Evolutionary conservation across 2,888 invertebrate genomes (phyloP).

Genomic region (Mythimna albipuncta): DNA sequence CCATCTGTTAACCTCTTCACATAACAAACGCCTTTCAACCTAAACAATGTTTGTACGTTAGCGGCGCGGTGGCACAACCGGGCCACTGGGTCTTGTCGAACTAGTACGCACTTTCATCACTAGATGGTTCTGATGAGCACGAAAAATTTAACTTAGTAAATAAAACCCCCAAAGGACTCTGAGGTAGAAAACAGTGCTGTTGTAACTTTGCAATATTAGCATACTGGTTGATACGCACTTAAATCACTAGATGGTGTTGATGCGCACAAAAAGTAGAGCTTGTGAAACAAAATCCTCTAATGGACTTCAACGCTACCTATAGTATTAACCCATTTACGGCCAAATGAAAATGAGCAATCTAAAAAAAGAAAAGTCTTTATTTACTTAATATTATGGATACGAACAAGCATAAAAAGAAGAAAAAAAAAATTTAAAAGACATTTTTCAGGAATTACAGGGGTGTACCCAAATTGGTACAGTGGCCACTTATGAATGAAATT

Average conservation of each 20-base stretch:
- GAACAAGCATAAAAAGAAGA: too few species aligned
- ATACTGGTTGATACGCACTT: slow-evolving; percentile 6
- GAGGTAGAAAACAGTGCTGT: neutral
- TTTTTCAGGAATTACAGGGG: too few species aligned
- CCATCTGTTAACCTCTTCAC: slow-evolving; percentile 35
- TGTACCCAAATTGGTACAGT: too few species aligned
- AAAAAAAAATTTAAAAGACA: too few species aligned
- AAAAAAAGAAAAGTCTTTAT: too few species aligned
- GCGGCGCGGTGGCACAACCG: too few species aligned
- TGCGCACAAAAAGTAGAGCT: neutral
- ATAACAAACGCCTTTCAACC: neutral
- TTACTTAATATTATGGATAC: too few species aligned
- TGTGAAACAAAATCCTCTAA: neutral
- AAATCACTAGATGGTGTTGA: slow-evolving; percentile 40
- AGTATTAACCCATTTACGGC: too few species aligned
- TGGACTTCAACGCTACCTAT: neutral
- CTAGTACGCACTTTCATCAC: slow-evolving; percentile 12
- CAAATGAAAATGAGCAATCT: too few species aligned
- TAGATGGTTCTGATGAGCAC: slow-evolving; percentile 36
- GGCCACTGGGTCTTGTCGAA: neutral
- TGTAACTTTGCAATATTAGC: too few species aligned
- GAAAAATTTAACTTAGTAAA: neutral
- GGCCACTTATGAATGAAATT: too few species aligned
- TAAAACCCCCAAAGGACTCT: too few species aligned
- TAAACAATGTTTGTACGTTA: neutral